Percentiles rank a stretch among this genome's conserved stretches.
These are phyloP conservation scores for Lacanobia oleracea DNA, from an alignment of 2,888 invertebrate genomes.

Conservation along the genomic window DNA sequence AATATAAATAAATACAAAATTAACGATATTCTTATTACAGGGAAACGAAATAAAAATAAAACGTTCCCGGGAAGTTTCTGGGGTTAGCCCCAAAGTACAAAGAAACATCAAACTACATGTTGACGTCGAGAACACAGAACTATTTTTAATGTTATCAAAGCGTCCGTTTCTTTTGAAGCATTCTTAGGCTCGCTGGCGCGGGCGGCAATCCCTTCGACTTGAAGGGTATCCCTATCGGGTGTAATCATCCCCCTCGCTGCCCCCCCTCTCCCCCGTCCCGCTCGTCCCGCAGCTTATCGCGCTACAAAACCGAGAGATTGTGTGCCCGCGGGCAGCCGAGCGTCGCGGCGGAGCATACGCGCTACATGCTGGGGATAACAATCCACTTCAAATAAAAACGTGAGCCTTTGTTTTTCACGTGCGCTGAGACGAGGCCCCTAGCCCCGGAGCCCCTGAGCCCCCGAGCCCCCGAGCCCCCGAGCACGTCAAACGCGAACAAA, in stretches of 20 bases:
- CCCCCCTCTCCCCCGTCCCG: slow-evolving; percentile 6
- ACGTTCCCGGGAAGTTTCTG: background rate
- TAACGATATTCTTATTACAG: background rate
- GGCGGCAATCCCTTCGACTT: slow-evolving; percentile 66
- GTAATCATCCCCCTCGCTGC: slow-evolving; percentile 61
- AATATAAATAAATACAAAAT: background rate
- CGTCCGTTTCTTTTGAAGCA: slow-evolving; percentile 60
- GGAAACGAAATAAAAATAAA: background rate
- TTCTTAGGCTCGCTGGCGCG: slow-evolving; percentile 49
- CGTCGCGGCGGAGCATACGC: slow-evolving; percentile 31
- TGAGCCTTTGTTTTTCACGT: slow-evolving; percentile 71
- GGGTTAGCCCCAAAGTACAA: background rate
- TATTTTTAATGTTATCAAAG: slow-evolving; percentile 64
- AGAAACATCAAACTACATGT: slow-evolving; percentile 3
- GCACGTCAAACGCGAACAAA: slow-evolving; percentile 4
- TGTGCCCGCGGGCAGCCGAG: slow-evolving; percentile 48
- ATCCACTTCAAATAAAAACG: slow-evolving; percentile 75
- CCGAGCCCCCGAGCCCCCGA: background rate
- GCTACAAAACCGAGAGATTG: slow-evolving; percentile 61
- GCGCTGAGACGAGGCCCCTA: slow-evolving; percentile 39
- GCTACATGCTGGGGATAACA: slow-evolving; percentile 63
- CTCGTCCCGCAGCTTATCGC: slow-evolving; percentile 68
- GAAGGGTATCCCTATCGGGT: slow-evolving; percentile 69
- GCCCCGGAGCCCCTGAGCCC: background rate
- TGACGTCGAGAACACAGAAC: slow-evolving; percentile 45